These are phyloP conservation scores for Digitonthophagus gazella DNA, from an alignment of 2,888 invertebrate species.

Conservation along the genomic window DNA sequence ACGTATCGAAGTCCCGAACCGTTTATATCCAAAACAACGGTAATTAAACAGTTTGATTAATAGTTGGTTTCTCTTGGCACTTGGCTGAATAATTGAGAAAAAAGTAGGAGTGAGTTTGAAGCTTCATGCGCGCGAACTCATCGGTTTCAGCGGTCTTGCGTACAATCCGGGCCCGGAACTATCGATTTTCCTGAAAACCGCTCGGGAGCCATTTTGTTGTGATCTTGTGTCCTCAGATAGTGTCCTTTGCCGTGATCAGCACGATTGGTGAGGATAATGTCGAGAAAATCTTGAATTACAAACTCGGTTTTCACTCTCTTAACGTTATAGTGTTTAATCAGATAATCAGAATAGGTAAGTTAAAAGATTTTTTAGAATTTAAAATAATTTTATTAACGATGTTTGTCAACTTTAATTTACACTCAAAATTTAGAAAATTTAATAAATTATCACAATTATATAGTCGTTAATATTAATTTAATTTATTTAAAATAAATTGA, in stretches of 20 bases:
- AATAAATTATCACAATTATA: too few species aligned
- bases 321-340: too few species aligned
- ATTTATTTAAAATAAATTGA: too few species aligned
- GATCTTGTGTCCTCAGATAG: background rate
- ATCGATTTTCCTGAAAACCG: background rate
- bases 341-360: too few species aligned
- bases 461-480: too few species aligned
- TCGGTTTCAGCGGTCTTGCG: background rate
- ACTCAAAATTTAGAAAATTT: too few species aligned
- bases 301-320: background rate
- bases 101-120: background rate
- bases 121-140: background rate
- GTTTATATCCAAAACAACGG: too few species aligned
- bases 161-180: background rate
- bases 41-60: too few species aligned
- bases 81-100: background rate
- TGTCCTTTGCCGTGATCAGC: background rate
- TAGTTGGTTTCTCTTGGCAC: background rate
- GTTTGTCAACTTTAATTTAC: too few species aligned
- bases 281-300: background rate
- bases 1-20: too few species aligned
- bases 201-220: background rate
- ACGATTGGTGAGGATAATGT: background rate
- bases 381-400: too few species aligned
- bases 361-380: too few species aligned